Percentiles rank a stretch among this genome's conserved stretches.
Evolutionary conservation across 2,888 invertebrate species (phyloP).

Genomic region (Alentia gelatinosa): DNA sequence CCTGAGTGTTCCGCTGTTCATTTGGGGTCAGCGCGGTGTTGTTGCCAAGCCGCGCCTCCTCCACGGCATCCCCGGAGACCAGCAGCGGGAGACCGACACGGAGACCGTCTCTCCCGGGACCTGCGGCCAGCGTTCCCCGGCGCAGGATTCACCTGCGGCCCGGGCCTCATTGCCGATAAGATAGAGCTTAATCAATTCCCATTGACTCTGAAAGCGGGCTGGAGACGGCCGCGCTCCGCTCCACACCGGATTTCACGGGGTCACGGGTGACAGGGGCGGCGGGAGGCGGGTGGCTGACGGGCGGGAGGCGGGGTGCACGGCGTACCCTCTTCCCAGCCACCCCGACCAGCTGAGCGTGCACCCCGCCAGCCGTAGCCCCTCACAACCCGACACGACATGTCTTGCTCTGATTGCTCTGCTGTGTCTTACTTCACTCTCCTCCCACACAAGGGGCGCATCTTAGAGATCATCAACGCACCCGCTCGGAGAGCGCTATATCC

Average conservation of each 20-base stretch:
- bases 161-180: too few species aligned
- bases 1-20: not conserved
- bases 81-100: not conserved
- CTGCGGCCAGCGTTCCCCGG: too few species aligned
- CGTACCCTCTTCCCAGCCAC: not conserved
- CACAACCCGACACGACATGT: not conserved
- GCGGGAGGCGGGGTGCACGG: too few species aligned
- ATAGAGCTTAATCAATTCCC: not conserved
- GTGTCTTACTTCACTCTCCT: not conserved
- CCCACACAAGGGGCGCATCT: too few species aligned
- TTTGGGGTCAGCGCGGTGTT: not conserved
- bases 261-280: not conserved
- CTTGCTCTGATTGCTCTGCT: slow-evolving; percentile 12
- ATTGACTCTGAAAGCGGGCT: not conserved
- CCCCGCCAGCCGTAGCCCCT: not conserved
- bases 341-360: not conserved
- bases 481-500: too few species aligned
- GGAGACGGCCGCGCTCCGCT: not conserved
- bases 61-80: not conserved
- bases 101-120: not conserved
- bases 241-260: not conserved
- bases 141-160: not conserved
- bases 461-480: not conserved
- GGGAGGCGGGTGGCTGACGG: not conserved
- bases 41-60: not conserved